Percentiles rank a stretch among this genome's conserved stretches.
Evolutionary conservation across 2,113 vertebrate species (phyloP).

Genomic region (Gnathonemus longibarbis): DNA sequence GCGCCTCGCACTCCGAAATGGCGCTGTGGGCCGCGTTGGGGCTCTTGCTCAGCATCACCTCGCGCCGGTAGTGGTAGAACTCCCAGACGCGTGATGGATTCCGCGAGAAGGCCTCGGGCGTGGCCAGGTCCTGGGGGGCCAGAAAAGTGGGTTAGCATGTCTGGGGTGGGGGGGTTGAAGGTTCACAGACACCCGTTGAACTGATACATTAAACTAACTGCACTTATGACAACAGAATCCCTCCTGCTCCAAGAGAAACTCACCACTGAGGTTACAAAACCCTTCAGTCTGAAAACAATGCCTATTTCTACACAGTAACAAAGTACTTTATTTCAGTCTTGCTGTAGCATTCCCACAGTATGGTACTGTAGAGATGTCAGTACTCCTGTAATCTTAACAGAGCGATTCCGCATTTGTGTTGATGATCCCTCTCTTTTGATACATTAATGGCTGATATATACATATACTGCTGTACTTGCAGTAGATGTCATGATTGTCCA

Average conservation of each 20-base stretch:
- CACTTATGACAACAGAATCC: background rate
- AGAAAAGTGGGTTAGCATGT: background rate
- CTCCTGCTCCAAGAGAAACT: background rate
- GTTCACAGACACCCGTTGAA: background rate
- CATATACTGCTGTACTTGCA: background rate
- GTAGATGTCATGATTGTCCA: background rate
- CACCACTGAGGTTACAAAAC: background rate
- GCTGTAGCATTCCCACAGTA: background rate
- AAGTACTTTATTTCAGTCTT: background rate
- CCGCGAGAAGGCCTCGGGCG: slow-evolving; percentile 73
- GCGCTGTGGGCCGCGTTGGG: slow-evolving; percentile 81
- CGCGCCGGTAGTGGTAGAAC: slow-evolving; percentile 92
- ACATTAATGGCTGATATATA: background rate
- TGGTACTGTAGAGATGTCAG: background rate
- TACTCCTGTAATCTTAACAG: background rate
- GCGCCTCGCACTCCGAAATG: slow-evolving; percentile 78
- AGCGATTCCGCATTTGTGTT: background rate
- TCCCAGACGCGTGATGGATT: slow-evolving; percentile 94
- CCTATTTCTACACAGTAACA: background rate
- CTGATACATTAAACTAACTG: background rate
- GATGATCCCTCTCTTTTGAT: background rate
- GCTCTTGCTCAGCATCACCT: slow-evolving; percentile 75
- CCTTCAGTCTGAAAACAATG: background rate
- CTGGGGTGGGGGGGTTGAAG: background rate
- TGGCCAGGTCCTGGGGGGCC: slow-evolving; percentile 70